These are phyloP conservation scores for Enteromius thamalakanensis DNA, from an alignment of 2,797 vertebrate species.

Conservation along the genomic window DNA sequence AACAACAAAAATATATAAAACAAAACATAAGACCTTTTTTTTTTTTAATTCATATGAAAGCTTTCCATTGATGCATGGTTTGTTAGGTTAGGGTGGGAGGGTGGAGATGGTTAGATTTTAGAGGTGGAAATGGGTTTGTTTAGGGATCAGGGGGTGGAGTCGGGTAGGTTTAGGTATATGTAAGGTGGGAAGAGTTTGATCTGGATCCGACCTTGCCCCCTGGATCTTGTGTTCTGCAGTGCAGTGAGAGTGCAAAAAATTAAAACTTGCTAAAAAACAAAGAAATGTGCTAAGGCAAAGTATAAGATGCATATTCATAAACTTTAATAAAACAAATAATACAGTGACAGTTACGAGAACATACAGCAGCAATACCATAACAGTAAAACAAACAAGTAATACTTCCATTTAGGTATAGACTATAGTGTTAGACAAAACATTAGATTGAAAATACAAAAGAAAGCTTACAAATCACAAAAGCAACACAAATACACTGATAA, in stretches of 20 bases:
- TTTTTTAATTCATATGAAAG: no score
- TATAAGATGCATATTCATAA: conserved; percentile 32
- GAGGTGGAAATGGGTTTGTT: no score
- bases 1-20: not conserved
- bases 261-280: no score
- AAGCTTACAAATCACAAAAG: conserved; percentile 63
- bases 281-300: not conserved
- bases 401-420: conserved; percentile 43
- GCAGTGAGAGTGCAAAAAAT: no score
- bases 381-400: conserved; percentile 25
- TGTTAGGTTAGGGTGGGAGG: no score
- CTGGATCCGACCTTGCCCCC: no score
- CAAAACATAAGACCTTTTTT: not conserved
- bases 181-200: no score
- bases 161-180: no score
- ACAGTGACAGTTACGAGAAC: conserved; percentile 40
- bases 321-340: conserved; percentile 53
- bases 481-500: conserved; percentile 58
- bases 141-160: no score
- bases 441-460: conserved; percentile 64
- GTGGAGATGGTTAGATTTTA: no score
- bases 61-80: no score
- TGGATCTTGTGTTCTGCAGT: no score
- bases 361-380: conserved; percentile 45
- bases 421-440: conserved; percentile 69